Percentiles rank a stretch among this genome's conserved stretches.
These are phyloP conservation scores for Thamnophis sirtalis DNA, from an alignment of 2,113 vertebrate genomes.

Conservation along the genomic window DNA sequence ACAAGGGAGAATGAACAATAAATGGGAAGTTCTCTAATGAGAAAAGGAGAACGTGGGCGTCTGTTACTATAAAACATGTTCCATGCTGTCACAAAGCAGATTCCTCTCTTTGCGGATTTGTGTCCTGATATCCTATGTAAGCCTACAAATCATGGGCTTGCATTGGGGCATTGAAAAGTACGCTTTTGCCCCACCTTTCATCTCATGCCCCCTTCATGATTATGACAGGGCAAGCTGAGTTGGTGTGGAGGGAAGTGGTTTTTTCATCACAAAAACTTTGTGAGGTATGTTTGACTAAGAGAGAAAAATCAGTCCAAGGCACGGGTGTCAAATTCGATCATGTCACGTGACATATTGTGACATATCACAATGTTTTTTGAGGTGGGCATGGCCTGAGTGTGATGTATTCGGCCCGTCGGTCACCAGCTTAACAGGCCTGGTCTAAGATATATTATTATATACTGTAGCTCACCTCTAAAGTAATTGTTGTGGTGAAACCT, in stretches of 20 bases:
- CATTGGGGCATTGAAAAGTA: background rate
- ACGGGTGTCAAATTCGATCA: accelerated
- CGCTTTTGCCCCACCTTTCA: background rate
- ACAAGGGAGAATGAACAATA: background rate
- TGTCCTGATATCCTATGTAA: background rate
- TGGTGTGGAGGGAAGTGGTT: background rate
- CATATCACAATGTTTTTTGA: too few relatives aligned
- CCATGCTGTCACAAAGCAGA: background rate
- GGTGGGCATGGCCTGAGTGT: too few relatives aligned
- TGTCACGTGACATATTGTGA: too few relatives aligned
- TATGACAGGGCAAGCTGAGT: background rate
- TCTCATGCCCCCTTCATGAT: background rate
- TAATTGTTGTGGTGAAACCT: background rate
- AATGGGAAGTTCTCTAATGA: background rate
- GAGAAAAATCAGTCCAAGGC: background rate
- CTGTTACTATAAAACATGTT: background rate
- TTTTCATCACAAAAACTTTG: background rate
- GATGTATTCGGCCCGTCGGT: too few relatives aligned
- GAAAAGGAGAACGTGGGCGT: background rate
- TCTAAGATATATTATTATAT: background rate
- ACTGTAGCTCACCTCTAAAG: background rate
- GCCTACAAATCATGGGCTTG: background rate
- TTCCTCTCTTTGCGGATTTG: background rate
- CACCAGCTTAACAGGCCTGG: too few relatives aligned
- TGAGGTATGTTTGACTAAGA: background rate